Evolutionary conservation across 2,113 vertebrate genomes (phyloP).

Genomic region (Strix uralensis): DNA sequence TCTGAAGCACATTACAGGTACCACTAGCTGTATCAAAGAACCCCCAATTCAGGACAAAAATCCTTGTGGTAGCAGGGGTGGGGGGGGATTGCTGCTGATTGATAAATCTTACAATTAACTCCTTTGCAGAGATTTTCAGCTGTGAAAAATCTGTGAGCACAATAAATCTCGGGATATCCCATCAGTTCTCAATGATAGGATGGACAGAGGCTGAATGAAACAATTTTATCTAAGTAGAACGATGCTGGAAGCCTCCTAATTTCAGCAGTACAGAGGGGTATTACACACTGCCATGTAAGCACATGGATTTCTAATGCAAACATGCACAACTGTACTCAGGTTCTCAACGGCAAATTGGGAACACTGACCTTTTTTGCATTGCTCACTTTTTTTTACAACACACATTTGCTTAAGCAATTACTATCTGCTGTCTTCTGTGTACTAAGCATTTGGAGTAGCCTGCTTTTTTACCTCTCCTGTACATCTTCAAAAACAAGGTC

Average conservation of each 20-base stretch:
- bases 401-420: constrained; percentile 34
- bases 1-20: neutral
- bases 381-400: neutral
- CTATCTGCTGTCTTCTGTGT: neutral
- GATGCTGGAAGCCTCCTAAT: neutral
- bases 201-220: neutral
- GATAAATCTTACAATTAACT: neutral
- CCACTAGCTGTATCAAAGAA: neutral
- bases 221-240: neutral
- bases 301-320: neutral
- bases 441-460: neutral
- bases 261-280: neutral
- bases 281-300: neutral
- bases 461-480: neutral
- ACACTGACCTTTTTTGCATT: neutral
- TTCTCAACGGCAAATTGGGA: neutral
- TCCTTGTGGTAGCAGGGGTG: neutral
- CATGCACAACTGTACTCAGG: neutral
- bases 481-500: neutral
- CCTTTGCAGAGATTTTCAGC: neutral
- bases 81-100: neutral
- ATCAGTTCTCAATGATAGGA: neutral
- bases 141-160: neutral
- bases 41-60: neutral
- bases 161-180: neutral